Base-by-base conservation (phyloP, 2,797 vertebrate species). In the Gymnoscopelus microlampas region DNA sequence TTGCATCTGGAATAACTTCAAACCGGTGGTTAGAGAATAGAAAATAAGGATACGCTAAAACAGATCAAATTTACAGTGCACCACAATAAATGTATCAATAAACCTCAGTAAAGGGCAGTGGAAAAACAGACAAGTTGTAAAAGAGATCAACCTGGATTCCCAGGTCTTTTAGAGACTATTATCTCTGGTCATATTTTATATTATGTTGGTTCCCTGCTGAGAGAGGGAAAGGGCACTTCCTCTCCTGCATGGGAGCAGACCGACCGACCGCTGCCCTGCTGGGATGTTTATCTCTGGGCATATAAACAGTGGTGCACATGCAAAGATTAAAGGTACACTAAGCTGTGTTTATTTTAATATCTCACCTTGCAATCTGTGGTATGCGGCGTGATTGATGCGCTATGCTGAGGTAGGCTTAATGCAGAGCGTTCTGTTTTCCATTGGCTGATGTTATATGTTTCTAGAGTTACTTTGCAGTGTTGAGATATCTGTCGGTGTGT, bases 201-300 rank as follows among this genome's bases (percentile, higher is more conserved):
- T 55, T 58, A 71, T 82, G 66, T 66, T 85, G 53, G 5, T 51
- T 13, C 53, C 32, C 63, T 83, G 76, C 81, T 82, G 71, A 78
- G 75, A 78, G 75, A 78, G 58, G 54, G 59, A 85, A 80, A 86
- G 80, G 85, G 81, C 82, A 84, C 85, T 81, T 86, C 85, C 83
- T 78, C 64, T 67, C 58, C 72, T 76, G 70, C 69, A 77, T n/a
- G 39, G 7, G 26, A 2, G 39, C 5, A 6, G 39, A 44, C 1
- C 35, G 35, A 39, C 6, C 35, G 35, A 39, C 8, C 8, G 39
- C 39, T 9, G 39, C 32, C 32, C 32, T 35, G 32, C 32, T 35
- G 39, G 39, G 39, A 2, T 44, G 39, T 44, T 44, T 44, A 44
- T 44, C 39, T 44, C 39, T 2, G 39, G 9, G 39, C 6, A 19